These are phyloP conservation scores for Bagarius yarrelli DNA, from an alignment of 2,113 vertebrate species.

Conservation along the genomic window DNA sequence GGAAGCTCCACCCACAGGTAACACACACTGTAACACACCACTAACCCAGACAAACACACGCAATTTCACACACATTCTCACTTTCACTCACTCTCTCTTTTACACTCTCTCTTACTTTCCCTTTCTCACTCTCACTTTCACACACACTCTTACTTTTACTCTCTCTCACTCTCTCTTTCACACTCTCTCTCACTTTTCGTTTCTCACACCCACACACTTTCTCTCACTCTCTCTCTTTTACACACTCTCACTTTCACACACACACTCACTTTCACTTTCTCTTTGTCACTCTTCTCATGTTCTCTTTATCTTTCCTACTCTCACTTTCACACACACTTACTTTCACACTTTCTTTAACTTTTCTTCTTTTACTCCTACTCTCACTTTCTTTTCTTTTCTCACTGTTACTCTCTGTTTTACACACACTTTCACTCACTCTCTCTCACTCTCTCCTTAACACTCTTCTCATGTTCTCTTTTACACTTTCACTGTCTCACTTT, in stretches of 20 bases:
- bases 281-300: constrained; percentile 35
- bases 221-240: constrained; percentile 1
- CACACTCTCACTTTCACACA: background rate
- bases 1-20: constrained; percentile 86
- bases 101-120: background rate
- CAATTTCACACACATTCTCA: background rate
- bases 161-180: background rate
- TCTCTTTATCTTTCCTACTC: background rate
- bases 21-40: background rate
- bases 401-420: background rate
- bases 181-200: background rate
- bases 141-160: too few species aligned
- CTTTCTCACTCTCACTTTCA: background rate
- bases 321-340: background rate
- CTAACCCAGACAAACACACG: background rate
- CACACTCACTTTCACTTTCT: background rate
- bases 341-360: background rate
- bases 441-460: background rate
- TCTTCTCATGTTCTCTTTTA: background rate
- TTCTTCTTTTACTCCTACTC: background rate
- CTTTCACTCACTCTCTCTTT: too few species aligned
- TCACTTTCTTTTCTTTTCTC: too few species aligned
- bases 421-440: too few species aligned
- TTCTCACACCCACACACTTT: constrained; percentile 55
- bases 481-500: background rate